A percentile compares a stretch with the other conserved stretches of the same genome.
These are phyloP conservation scores for Tadarida brasiliensis DNA, from an alignment of 2,797 vertebrate species.

Conservation along the genomic window DNA sequence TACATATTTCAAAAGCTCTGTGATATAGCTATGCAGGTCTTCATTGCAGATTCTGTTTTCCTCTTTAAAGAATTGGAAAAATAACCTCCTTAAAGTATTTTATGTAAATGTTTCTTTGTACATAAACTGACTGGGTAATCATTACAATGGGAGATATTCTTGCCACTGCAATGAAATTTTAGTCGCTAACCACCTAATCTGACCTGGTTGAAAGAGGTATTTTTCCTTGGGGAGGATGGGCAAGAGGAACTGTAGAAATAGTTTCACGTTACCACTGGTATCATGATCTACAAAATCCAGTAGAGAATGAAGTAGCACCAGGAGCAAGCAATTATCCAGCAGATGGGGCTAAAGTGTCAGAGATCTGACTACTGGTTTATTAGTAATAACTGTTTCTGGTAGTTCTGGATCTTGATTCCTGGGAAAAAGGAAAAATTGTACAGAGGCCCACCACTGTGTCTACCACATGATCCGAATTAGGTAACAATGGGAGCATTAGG, in stretches of 20 bases:
- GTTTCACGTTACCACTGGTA: not conserved
- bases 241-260: not conserved
- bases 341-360: not conserved
- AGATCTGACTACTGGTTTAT: not conserved
- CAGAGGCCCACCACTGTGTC: not conserved
- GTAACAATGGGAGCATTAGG: not conserved
- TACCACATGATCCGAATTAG: not conserved
- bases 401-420: constrained; percentile 3
- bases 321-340: not conserved
- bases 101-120: not conserved
- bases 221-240: not conserved
- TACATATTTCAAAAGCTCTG: constrained; percentile 41
- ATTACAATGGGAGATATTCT: constrained; percentile 6
- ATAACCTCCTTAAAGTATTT: not conserved
- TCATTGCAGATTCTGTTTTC: constrained; percentile 30
- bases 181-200: constrained; percentile 29
- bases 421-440: not conserved
- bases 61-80: constrained; percentile 34
- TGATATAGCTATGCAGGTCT: not conserved
- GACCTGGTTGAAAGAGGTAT: not conserved
- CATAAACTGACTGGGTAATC: not conserved
- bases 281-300: not conserved
- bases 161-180: not conserved
- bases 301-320: not conserved
- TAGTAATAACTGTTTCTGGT: not conserved